Evolutionary conservation across 2,113 vertebrate species (phyloP).

Genomic region (Phocoena sinus): DNA sequence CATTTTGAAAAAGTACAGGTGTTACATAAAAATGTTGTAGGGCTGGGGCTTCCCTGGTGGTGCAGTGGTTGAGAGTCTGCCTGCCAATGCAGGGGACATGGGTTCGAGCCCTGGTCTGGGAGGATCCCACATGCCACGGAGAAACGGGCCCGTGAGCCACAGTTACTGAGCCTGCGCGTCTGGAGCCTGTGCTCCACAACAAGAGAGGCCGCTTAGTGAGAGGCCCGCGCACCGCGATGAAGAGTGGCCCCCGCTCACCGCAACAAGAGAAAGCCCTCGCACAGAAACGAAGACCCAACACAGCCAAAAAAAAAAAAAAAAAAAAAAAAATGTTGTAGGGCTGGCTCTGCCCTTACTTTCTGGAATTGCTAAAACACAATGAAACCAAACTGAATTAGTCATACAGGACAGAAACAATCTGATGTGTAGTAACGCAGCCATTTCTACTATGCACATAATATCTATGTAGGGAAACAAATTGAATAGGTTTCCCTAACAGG

Average conservation of each 20-base stretch:
- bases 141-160: no score
- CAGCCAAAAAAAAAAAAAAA: background rate
- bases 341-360: background rate
- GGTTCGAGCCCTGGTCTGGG: no score
- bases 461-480: background rate
- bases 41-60: background rate
- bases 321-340: background rate
- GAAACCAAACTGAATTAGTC: background rate
- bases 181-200: no score
- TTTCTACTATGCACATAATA: background rate
- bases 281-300: no score
- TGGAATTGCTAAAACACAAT: background rate
- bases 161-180: no score
- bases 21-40: background rate
- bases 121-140: no score
- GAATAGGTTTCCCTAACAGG: background rate
- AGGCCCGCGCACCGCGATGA: no score
- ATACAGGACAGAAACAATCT: background rate
- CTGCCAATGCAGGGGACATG: no score
- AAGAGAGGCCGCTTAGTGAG: no score
- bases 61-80: no score
- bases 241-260: no score
- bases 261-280: no score
- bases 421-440: background rate
- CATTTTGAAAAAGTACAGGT: background rate